phyloP scores from a whole-genome alignment of 2,113 vertebrate genomes.

The Pseudopodoces humilis region DNA sequence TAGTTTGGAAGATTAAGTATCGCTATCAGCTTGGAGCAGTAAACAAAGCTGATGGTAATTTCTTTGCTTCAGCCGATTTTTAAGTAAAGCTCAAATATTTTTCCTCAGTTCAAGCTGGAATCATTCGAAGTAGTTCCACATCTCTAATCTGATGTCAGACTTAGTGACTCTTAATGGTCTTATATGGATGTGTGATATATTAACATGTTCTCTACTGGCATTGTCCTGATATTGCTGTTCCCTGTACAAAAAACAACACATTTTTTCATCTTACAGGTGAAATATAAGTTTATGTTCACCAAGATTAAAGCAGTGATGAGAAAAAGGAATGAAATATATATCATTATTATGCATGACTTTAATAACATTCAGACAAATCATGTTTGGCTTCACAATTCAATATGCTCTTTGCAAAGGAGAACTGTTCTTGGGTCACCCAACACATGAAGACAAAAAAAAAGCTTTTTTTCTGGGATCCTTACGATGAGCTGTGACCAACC shows the following conservation, averaged over 20 bases:
- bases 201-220: not conserved
- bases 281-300: not conserved
- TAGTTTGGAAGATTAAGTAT: not conserved
- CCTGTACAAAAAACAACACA: not conserved
- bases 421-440: not conserved
- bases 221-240: not conserved
- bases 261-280: not conserved
- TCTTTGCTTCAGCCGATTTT: not conserved
- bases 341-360: not conserved
- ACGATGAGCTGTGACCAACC: rapidly evolving
- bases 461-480: not conserved
- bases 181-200: not conserved
- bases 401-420: not conserved
- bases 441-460: not conserved
- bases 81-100: not conserved
- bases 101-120: not conserved
- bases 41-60: not conserved
- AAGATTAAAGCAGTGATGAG: not conserved
- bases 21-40: rapidly evolving
- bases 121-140: not conserved
- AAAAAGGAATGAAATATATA: not conserved
- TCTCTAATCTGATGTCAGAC: not conserved
- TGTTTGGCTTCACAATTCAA: not conserved
- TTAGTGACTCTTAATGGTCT: not conserved
- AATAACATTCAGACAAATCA: not conserved